Conservation (phyloP, 2,888 invertebrate genomes). For the Listrodromus nycthemerus region DNA sequence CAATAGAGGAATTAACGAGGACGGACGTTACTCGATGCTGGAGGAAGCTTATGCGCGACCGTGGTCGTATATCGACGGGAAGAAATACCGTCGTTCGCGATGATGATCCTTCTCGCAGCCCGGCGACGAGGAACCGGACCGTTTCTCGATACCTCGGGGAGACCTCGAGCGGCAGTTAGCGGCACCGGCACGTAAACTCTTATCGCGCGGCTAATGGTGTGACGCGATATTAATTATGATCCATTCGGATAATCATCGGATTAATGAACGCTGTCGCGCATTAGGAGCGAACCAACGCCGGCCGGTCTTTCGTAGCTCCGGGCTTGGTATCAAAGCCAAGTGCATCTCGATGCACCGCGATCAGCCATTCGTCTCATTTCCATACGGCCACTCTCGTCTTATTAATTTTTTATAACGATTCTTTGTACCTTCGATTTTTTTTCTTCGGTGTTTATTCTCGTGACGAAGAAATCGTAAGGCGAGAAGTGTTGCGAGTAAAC, state of each 20-base stretch:
- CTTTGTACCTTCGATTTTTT: slow-evolving; percentile 28
- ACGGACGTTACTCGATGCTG: slow-evolving; percentile 8
- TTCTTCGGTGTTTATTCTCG: slow-evolving; percentile 37
- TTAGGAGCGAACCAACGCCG: slow-evolving; percentile 62
- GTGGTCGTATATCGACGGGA: slow-evolving; percentile 30
- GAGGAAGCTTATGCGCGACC: background rate
- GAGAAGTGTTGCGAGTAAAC: slow-evolving; percentile 74
- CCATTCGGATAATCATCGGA: slow-evolving; percentile 76
- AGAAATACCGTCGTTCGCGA: slow-evolving; percentile 16
- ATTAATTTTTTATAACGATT: slow-evolving; percentile 70
- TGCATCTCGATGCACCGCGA: slow-evolving; percentile 71
- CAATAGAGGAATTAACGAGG: slow-evolving; percentile 33
- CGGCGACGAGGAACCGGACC: slow-evolving; percentile 7
- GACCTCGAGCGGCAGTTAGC: slow-evolving; percentile 27
- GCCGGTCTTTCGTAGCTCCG: slow-evolving; percentile 63
- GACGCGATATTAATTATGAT: slow-evolving; percentile 76
- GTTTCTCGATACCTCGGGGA: slow-evolving; percentile 36
- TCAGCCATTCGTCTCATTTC: slow-evolving; percentile 68
- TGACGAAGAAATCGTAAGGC: slow-evolving; percentile 50
- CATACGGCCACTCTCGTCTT: slow-evolving; percentile 73
- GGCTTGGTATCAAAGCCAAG: slow-evolving; percentile 66
- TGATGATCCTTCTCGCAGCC: slow-evolving; percentile 11
- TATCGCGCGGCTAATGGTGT: slow-evolving; percentile 71
- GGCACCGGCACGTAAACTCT: slow-evolving; percentile 20
- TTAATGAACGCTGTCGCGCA: slow-evolving; percentile 71